These are phyloP conservation scores for Noctua janthina DNA, from an alignment of 2,888 invertebrate genomes.

Conservation along the genomic window DNA sequence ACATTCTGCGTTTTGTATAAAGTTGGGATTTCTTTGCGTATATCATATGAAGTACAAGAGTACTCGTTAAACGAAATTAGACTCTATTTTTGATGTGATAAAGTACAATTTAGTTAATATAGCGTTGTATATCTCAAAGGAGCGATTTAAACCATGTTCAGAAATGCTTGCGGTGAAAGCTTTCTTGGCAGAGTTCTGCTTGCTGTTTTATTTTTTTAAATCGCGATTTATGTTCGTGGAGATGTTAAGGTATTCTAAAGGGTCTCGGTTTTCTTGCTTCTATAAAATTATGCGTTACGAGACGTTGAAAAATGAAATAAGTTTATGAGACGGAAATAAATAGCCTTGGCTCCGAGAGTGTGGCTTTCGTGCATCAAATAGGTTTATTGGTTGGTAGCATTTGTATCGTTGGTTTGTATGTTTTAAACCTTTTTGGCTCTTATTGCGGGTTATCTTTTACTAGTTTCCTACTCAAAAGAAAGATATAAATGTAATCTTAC, in stretches of 20 bases:
- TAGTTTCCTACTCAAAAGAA: not conserved
- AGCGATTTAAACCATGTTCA: constrained; percentile 85
- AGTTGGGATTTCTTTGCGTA: constrained; percentile 68
- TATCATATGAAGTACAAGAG: constrained; percentile 62
- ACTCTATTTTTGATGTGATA: constrained; percentile 54
- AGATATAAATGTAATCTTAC: not conserved
- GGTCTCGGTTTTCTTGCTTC: constrained; percentile 68
- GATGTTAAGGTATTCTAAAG: constrained; percentile 72
- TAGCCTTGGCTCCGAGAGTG: constrained; percentile 42
- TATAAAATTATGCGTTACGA: constrained; percentile 72
- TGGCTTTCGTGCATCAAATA: constrained; percentile 31
- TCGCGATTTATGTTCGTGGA: constrained; percentile 82
- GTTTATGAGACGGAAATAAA: constrained; percentile 64
- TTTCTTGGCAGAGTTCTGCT: constrained; percentile 86
- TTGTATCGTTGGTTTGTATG: not conserved
- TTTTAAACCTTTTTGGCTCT: not conserved
- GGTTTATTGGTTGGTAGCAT: constrained; percentile 36
- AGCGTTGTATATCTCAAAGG: constrained; percentile 78
- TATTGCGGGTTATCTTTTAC: not conserved
- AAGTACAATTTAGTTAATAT: constrained; percentile 68
- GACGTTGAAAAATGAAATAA: constrained; percentile 71
- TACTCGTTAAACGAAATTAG: constrained; percentile 45
- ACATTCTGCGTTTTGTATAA: constrained; percentile 65
- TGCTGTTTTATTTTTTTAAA: constrained; percentile 84
- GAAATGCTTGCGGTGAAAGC: constrained; percentile 86